Conservation (phyloP, 1,140 invertebrate genomes). For the Carposina sasakii region DNA sequence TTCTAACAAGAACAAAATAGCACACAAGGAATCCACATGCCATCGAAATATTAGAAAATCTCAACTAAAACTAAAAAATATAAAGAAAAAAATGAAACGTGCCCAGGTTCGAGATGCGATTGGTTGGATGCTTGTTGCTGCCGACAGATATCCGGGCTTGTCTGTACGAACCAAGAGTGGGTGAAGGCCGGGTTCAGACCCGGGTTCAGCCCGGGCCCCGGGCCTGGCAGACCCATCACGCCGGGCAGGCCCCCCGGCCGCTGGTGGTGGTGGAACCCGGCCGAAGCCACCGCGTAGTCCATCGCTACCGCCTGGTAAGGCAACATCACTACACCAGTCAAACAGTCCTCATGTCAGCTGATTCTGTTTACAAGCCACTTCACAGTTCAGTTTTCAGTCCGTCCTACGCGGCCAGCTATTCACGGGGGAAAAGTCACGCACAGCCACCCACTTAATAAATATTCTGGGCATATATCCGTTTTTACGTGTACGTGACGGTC, state of each 20-base stretch:
- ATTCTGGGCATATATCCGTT: constrained; percentile 72
- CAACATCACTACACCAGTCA: constrained; percentile 76
- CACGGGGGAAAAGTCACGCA: constrained; percentile 68
- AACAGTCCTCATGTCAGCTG: constrained; percentile 23
- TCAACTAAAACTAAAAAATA: constrained; percentile 71
- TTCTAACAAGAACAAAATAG: no score
- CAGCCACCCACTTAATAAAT: constrained; percentile 72
- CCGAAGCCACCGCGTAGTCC: constrained; percentile 85
- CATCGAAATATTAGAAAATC: constrained; percentile 25
- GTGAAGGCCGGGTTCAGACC: constrained; percentile 80
- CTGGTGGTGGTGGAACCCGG: constrained; percentile 82
- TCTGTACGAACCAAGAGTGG: constrained; percentile 92
- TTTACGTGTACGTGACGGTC: constrained; percentile 68
- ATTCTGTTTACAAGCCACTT: constrained; percentile 31
- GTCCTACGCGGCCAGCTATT: constrained; percentile 48
- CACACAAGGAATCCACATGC: constrained; percentile 13
- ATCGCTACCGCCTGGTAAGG: constrained; percentile 90
- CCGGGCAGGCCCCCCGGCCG: constrained; percentile 78
- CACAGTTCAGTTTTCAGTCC: constrained; percentile 34
- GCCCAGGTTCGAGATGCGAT: constrained; percentile 91
- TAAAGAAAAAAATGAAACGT: constrained; percentile 80
- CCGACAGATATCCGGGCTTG: constrained; percentile 88
- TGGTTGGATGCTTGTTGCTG: constrained; percentile 81
- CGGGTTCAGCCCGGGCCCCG: constrained; percentile 61
- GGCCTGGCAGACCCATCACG: constrained; percentile 74